Evolutionary conservation across 2,797 vertebrate species (phyloP), one percentile per base, ranked within the genome.

Genomic region (Hapalemur alaotrensis): DNA sequence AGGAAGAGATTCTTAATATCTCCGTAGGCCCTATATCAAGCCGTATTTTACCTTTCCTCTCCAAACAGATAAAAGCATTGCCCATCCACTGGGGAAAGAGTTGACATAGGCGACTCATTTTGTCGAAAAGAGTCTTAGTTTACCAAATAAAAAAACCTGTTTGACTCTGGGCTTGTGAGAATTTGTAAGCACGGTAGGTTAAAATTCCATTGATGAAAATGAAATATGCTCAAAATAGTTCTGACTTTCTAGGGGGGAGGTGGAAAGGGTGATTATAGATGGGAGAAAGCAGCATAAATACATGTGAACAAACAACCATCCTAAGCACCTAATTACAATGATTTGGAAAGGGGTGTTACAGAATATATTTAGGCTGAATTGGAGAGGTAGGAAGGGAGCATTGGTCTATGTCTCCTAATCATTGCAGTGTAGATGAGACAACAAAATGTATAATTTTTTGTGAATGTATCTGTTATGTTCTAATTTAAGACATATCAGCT

Each of bases 131-230:
- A 65, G 7, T 65, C 63, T 65, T 65, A 65, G 32, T 65, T n/a
- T 65, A 65, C 89, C 65, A 86, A 88, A 72, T 35, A 87, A 82
- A 38, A 67, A 89, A 38, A 65, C 28, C 35, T 72, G 15, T 59
- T 65, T 83, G 46, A 41, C 41, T 70, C 50, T 50, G 20, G 23
- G 35, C 50, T 83, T 93, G 22, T 18, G 73, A 79, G 94, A 30
- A n/a, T 75, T 93, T 95, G 28, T 83, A 95, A 88, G 92, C 61
- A 73, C 12, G 28, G 3, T 78, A 95, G 54, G 50, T 67, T 93
- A 79, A 94, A n/a, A 69, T 85, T 61, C 89, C 76, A 92, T 88
- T 97, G 95, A 95, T 90, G 89, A 90, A 97, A 93, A 93, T 94
- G 86, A 94, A 94, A 90, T 83, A 41, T 82, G 52, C 92, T 93